A percentile compares a stretch with the other conserved stretches of the same genome.
Conservation (phyloP, 2,113 vertebrate species). For the Sarotherodon lohbergeri region DNA sequence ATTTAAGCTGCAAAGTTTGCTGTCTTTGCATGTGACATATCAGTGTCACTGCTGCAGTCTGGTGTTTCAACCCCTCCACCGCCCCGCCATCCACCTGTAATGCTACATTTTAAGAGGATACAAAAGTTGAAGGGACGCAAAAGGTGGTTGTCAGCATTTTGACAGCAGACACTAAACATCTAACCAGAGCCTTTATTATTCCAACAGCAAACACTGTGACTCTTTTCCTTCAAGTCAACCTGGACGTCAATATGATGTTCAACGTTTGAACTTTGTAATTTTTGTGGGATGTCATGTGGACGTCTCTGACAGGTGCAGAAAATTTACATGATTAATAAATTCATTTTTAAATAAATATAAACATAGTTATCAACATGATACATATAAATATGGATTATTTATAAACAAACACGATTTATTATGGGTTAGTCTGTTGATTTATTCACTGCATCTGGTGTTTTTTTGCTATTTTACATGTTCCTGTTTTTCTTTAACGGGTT, state of each 20-base stretch:
- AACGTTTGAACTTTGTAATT: not conserved
- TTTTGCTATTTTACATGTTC: not conserved
- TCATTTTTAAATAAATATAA: accelerated
- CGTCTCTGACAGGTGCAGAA: not conserved
- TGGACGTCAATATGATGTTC: not conserved
- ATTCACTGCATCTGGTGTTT: not conserved
- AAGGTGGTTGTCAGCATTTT: not conserved
- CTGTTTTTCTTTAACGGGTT: not conserved
- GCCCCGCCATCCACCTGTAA: accelerated
- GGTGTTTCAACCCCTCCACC: not conserved
- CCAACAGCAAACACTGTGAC: not conserved
- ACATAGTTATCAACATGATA: not conserved
- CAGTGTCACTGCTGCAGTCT: accelerated
- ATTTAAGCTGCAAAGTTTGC: not conserved
- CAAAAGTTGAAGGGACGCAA: not conserved
- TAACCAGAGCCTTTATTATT: not conserved
- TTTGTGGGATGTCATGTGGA: not conserved
- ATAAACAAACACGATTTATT: not conserved
- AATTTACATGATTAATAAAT: accelerated
- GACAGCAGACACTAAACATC: not conserved
- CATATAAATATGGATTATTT: not conserved
- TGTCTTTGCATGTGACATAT: accelerated
- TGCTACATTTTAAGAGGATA: not conserved
- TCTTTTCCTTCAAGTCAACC: not conserved
- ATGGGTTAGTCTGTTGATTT: not conserved